Evolutionary conservation across 2,113 vertebrate species (phyloP), one percentile per base, ranked within the genome.

Genomic region (Turdus rufiventris): DNA sequence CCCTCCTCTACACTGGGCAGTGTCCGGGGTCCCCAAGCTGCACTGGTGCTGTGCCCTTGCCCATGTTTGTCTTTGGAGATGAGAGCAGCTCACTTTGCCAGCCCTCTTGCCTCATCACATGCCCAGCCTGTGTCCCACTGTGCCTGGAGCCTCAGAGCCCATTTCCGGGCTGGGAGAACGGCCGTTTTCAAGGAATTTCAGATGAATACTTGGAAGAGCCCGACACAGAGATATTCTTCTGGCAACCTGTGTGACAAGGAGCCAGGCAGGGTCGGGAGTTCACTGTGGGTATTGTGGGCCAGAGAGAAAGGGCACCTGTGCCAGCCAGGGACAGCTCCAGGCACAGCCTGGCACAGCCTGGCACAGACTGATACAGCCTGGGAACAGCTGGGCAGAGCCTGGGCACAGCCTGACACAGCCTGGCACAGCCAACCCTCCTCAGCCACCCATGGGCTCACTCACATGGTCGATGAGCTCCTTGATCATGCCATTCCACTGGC

Each of bases 401-500:
- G 20, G 20, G 43, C 45, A 48, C 47, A 48, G 12, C 23, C 11
- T 25, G 23, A 21, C 16, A n/a, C 43, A 25, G 8, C 61, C 56
- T 1, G 2, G 80, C n/a, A 20, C 43, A 21, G 18, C 58, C 7
- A 0, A 18, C 45, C 71, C 80, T 21, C 0, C 0, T 14, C 66
- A 62, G 50, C 47, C 33, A 1, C 34, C 4, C 40, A 2, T 0
- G 3, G 9, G 38, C 45, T 31, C 21, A 99, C 99, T 99, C 97
- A 99, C 99, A 1, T 99, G 99, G 95, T 99, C 99, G 15, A 99
- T 99, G 79, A 99, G 99, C 92, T 99, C 99, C 91, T 98, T 98
- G 95, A 99, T 98, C 98, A 99, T 99, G 70, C 99, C 99, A 7
- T 99, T 99, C 99, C 99, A 99, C 97, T 99, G 99, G 88, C 99